A percentile compares a stretch with the other conserved stretches of the same genome.
Evolutionary conservation across 2,888 invertebrate species (phyloP).

Genomic region (Ennomos quercinarius): DNA sequence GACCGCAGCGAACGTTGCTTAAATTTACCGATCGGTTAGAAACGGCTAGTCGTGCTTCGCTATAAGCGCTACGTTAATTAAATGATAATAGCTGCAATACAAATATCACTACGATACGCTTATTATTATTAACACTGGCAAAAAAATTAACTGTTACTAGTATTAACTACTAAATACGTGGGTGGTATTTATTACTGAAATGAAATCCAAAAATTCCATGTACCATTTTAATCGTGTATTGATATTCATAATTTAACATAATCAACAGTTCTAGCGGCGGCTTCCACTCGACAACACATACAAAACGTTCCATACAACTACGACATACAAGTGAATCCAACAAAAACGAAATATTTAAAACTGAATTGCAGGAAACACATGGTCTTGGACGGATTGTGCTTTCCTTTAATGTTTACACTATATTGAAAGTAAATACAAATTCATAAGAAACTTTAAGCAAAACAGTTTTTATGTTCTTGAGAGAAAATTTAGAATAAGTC

Average conservation of each 20-base stretch:
- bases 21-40: too few species aligned
- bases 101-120: too few species aligned
- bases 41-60: too few species aligned
- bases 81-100: too few species aligned
- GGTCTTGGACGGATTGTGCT: constrained; percentile 73
- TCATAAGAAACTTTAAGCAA: neutral
- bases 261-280: constrained; percentile 50
- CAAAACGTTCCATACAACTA: constrained; percentile 2
- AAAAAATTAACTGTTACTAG: too few species aligned
- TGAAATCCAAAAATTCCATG: constrained; percentile 58
- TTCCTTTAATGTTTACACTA: constrained; percentile 45
- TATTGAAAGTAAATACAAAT: neutral
- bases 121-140: too few species aligned
- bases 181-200: constrained; percentile 28
- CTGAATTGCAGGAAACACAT: constrained; percentile 51
- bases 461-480: neutral
- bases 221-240: constrained; percentile 72
- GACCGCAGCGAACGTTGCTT: too few species aligned
- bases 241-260: constrained; percentile 66
- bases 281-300: constrained; percentile 48
- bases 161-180: too few species aligned
- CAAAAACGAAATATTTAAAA: constrained; percentile 14
- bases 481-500: neutral
- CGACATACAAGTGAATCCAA: neutral
- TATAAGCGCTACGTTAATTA: too few species aligned